Conservation (phyloP, 2,888 invertebrate species). For the Charanyca ferruginea region DNA sequence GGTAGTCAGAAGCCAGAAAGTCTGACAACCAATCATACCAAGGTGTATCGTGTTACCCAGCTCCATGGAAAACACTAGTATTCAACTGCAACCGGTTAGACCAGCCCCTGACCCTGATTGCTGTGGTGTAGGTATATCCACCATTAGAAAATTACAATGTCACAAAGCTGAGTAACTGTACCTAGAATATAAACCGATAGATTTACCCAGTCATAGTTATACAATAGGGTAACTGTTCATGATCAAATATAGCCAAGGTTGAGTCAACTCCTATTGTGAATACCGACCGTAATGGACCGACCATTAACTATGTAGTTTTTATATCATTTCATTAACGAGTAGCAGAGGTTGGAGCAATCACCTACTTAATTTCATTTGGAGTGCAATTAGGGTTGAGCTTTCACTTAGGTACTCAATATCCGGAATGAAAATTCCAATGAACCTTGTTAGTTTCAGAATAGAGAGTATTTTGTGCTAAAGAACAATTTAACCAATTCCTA, state of each 20-base stretch:
- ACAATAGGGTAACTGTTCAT: slow-evolving; percentile 24
- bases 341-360: not conserved
- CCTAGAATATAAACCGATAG: slow-evolving; percentile 11
- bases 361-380: not conserved
- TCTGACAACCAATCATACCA: too few relatives aligned
- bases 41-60: too few relatives aligned
- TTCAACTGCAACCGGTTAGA: too few relatives aligned
- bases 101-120: too few relatives aligned
- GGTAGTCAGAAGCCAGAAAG: too few relatives aligned
- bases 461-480: not conserved
- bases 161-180: slow-evolving; percentile 34
- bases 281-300: not conserved
- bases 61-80: too few relatives aligned
- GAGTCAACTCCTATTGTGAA: slow-evolving; percentile 26
- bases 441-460: not conserved
- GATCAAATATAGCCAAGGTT: slow-evolving; percentile 26
- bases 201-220: slow-evolving; percentile 30
- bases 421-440: not conserved
- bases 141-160: slow-evolving; percentile 12
- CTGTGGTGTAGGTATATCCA: too few relatives aligned
- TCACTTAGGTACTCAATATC: not conserved
- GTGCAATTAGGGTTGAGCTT: slow-evolving; percentile 14
- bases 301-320: slow-evolving; percentile 26
- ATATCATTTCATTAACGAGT: slow-evolving; percentile 1
- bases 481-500: not conserved